Base-by-base conservation (phyloP, 2,797 vertebrate genomes). In the Acrossocheilus fasciatus region DNA sequence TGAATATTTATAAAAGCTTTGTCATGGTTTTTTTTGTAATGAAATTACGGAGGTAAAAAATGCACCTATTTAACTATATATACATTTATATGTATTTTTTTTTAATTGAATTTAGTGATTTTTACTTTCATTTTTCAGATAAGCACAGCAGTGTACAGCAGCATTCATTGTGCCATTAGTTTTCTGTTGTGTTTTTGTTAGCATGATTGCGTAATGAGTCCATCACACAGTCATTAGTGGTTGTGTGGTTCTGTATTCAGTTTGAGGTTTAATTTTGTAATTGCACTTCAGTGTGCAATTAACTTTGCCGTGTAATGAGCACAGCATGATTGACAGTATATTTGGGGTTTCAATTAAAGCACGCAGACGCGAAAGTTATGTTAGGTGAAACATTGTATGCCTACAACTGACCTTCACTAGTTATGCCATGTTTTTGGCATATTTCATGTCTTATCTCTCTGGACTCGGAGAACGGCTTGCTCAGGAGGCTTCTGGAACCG, bases 201-300 rank as follows among this genome's bases (percentile, higher is more conserved):
- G 18, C 34, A 30, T 43, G 69, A 54, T 82, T 82, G 23, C 6
- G 6, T 43, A 82, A 73, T 73, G 52, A 43, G 39, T 73, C 50
- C 36, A 57, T 82, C 66, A 54, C 26, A 34, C 57, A 30, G 6
- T 57, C 45, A 41, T 82, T 70, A 81, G 80, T n/a, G 64, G 12
- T 52, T 69, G 80, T 52, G 41, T 26, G 68, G 64, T 68, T 68
- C 34, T 70, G 66, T 69, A 57, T 41, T 72, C 26, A 39, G 45
- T 59, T 72, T 41, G 50, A 73, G 50, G 50, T 70, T 68, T 70
- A 54, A 82, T 57, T 72, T 72, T 59, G 69, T 82, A 59, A 57
- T 73, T 73, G 52, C 50, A 73, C 68, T 82, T 75, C 26, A 47
- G 23, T 64, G 69, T 75, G 59, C 78, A 66, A 81, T 66, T 81